These are phyloP conservation scores for Hycleus phaleratus DNA, from an alignment of 1,140 invertebrate species.

Conservation along the genomic window DNA sequence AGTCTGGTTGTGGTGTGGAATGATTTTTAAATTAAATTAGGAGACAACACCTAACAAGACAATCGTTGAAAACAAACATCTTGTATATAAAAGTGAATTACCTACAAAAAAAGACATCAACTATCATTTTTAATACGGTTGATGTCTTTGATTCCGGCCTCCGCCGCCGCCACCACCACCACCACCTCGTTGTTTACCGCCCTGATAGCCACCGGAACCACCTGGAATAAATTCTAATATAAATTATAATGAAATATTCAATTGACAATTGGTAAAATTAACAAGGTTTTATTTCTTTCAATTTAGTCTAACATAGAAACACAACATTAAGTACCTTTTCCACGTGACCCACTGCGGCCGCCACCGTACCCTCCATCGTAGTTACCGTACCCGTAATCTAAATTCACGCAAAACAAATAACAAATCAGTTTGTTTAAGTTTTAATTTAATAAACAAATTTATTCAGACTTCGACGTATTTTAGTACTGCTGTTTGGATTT, in stretches of 20 bases:
- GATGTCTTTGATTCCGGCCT: conserved; percentile 66
- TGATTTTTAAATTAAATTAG: no score
- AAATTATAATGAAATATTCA: no score
- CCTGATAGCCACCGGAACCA: conserved; percentile 50
- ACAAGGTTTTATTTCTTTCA: no score
- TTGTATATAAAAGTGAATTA: conserved; percentile 5
- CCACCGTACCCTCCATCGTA: conserved; percentile 73
- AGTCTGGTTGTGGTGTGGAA: no score
- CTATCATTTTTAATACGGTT: conserved; percentile 58
- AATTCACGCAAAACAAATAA: conserved; percentile 26
- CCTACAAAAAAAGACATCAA: conserved; percentile 2
- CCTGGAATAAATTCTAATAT: conserved; percentile 25
- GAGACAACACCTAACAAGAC: no score
- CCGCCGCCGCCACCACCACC: conserved; percentile 52
- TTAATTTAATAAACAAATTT: neutral
- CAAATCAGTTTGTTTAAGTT: neutral
- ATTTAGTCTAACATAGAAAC: neutral
- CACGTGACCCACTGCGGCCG: conserved; percentile 64
- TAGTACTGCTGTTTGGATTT: no score
- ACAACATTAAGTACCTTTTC: conserved; percentile 59
- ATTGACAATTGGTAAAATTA: no score
- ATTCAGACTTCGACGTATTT: no score
- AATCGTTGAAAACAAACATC: conserved; percentile 3
- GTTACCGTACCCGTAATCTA: conserved; percentile 71
- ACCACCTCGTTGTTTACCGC: conserved; percentile 57